phyloP scores from a whole-genome alignment of 64 coral and sea anemone genomes.

The Actinia tenebrosa region DNA sequence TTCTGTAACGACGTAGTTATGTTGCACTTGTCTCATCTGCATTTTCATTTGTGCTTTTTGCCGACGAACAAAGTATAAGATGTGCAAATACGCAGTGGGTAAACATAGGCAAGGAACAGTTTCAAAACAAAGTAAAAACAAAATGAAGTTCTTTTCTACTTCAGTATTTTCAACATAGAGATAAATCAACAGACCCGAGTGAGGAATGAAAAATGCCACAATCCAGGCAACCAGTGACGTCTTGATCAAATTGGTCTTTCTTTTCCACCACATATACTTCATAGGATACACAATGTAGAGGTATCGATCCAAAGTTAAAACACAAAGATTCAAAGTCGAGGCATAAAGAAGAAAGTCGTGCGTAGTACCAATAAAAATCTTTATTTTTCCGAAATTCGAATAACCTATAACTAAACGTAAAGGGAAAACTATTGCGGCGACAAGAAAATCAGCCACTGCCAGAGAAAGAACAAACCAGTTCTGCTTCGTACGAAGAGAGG shows the following conservation, averaged over 20 bases:
- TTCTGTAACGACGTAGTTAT: not conserved
- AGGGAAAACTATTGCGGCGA: not conserved
- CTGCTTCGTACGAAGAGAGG: not conserved
- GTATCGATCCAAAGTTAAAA: not conserved
- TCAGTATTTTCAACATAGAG: not conserved
- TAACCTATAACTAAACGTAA: not conserved
- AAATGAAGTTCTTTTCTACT: not conserved
- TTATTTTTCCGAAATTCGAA: not conserved
- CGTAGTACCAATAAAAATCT: not conserved
- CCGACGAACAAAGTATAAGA: not conserved
- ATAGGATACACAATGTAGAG: not conserved
- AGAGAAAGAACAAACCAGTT: slow-evolving; percentile 14
- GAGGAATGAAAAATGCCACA: not conserved
- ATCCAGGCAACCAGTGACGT: not conserved
- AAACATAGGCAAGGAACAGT: not conserved
- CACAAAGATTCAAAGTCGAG: not conserved
- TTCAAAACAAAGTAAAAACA: not conserved
- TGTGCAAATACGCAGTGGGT: not conserved
- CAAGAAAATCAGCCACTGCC: not conserved
- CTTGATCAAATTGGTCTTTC: not conserved
- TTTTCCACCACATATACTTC: not conserved
- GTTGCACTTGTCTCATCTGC: not conserved
- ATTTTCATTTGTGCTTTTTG: not conserved
- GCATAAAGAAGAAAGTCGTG: not conserved
- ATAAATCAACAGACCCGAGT: not conserved